Base-by-base conservation (phyloP, 2,113 vertebrate species). In the Nerophis lumbriciformis region DNA sequence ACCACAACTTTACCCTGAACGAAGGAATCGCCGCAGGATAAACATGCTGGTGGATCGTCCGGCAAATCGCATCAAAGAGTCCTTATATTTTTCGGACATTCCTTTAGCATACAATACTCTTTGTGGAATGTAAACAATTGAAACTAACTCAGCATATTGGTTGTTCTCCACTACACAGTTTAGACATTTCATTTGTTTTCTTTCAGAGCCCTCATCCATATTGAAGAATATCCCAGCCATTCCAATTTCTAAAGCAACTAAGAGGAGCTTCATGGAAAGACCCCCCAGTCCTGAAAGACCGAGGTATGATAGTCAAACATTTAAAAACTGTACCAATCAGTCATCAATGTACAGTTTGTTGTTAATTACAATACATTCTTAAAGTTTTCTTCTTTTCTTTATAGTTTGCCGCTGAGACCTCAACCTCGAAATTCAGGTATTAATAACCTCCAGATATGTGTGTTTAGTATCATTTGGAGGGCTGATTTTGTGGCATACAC, bases 191-290 rank as follows among this genome's bases (percentile, higher is more conserved):
- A 37, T 58, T 2, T 63, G 11, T 72, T 15, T 69, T 55, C 45
- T 19, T 5, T 37, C 74, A 89, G 89, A 86, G 28, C 65, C 86
- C 81, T 90, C 85, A 45, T 65, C 75, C 12, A 55, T 81, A 72
- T 56, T 88, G 66, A 93, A 89, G 80, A 92, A 90, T 53, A 65
- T 83, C 37, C 81, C 93, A 65, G 85, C 84, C 45, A 66, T 90
- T 70, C 90, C 90, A 66, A 89, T 91, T 68, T 88, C 91, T 71
- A 95, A 92, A 68, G 85, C 85, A 52, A 93, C 92, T 49, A 93
- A 91, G 79, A 92, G 88, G 78, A 93, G 89, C 62, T 88, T 93
- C 50, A 61, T 83, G 74, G 93, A 94, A 71, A 79, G 82, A 77
- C 85, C 91, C 12, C 85, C 89, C 38, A 91, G 88, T 79, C 85